Evolutionary conservation across 2,113 vertebrate genomes (phyloP).

Genomic region (mouse (Mus musculus)): DNA sequence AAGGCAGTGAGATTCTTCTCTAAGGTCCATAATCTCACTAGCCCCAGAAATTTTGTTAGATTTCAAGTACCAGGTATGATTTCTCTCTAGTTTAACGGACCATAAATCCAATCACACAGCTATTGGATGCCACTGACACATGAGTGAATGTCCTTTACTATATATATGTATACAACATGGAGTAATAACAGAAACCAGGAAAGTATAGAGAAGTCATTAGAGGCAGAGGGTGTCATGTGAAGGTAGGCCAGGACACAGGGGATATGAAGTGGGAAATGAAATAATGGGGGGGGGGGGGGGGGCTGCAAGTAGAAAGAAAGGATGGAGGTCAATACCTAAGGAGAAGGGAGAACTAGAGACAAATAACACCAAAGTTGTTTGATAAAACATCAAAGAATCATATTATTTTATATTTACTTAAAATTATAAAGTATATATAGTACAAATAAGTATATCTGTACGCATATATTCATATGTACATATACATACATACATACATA

Average conservation of each 20-base stretch:
- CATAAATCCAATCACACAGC: background rate
- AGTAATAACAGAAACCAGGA: background rate
- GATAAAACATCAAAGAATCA: background rate
- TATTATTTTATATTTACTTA: background rate
- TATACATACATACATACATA: background rate
- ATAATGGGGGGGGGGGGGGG: background rate
- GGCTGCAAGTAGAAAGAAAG: background rate
- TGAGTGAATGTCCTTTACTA: background rate
- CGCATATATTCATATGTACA: background rate
- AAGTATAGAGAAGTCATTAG: background rate
- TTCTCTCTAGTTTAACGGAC: background rate
- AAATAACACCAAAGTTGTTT: background rate
- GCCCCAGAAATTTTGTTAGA: background rate
- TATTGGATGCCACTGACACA: background rate
- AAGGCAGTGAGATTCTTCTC: background rate
- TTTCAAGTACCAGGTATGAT: background rate
- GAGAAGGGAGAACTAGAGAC: background rate
- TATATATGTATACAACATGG: background rate
- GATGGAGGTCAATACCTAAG: background rate
- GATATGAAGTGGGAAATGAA: background rate
- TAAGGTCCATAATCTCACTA: background rate
- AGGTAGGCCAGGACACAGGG: background rate
- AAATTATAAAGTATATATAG: background rate
- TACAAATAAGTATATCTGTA: background rate
- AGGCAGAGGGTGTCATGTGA: background rate